A percentile compares a stretch with the other conserved stretches of the same genome.
Evolutionary conservation across 2,888 invertebrate genomes (phyloP).

Genomic region (Anorthoa munda): DNA sequence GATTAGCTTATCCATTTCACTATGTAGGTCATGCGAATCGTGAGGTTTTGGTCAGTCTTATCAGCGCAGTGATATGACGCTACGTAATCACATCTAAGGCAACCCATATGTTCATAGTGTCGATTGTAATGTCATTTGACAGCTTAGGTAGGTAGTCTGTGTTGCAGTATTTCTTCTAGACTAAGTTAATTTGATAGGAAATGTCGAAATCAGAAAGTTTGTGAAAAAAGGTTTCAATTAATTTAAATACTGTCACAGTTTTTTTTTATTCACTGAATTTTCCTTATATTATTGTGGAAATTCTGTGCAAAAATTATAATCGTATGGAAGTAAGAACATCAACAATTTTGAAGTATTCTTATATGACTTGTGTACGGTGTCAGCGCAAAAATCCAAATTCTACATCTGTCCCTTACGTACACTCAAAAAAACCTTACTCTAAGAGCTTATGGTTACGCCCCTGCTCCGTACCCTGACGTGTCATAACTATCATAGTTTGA

Average conservation of each 20-base stretch:
- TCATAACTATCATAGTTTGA: too few species aligned
- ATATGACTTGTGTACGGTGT: too few species aligned
- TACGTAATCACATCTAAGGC: conserved; percentile 24
- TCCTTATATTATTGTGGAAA: too few species aligned
- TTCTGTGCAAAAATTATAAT: too few species aligned
- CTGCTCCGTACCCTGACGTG: too few species aligned
- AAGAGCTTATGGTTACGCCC: too few species aligned
- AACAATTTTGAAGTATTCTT: too few species aligned
- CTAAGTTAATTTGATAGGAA: not conserved
- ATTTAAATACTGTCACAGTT: too few species aligned
- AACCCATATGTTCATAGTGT: not conserved
- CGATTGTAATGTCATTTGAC: not conserved
- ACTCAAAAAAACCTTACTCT: too few species aligned
- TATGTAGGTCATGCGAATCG: conserved; percentile 18
- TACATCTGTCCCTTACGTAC: too few species aligned
- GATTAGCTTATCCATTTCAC: conserved; percentile 16
- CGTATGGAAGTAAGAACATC: too few species aligned
- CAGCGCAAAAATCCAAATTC: too few species aligned
- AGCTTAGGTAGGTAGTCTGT: not conserved
- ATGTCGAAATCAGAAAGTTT: not conserved
- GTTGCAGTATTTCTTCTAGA: not conserved
- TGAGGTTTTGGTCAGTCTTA: conserved; percentile 38
- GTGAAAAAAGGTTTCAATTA: not conserved
- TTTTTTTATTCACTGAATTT: not conserved
- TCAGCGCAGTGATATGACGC: conserved; percentile 19